Evolutionary conservation across 2,797 vertebrate genomes (phyloP).

Genomic region (Anabacerthia variegaticeps): DNA sequence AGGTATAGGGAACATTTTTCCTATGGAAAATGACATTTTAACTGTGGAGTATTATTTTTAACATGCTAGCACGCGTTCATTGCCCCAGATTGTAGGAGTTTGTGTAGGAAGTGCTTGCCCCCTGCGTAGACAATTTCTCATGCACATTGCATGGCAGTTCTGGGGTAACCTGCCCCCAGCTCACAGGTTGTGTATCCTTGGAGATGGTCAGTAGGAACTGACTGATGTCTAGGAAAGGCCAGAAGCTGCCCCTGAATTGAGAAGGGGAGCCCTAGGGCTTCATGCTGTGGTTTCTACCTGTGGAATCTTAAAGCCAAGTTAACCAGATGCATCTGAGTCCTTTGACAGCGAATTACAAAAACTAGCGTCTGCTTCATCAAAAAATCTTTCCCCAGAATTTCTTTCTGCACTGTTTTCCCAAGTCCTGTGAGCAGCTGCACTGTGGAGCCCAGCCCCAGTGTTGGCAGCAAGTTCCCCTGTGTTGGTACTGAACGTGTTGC

Average conservation of each 20-base stretch:
- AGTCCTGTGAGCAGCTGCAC: not conserved
- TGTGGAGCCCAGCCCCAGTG: not conserved
- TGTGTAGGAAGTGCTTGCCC: slow-evolving; percentile 44
- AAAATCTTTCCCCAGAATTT: not conserved
- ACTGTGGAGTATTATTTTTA: slow-evolving; percentile 39
- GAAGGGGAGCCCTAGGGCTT: not conserved
- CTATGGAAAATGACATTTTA: slow-evolving; percentile 68
- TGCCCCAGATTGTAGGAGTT: not conserved
- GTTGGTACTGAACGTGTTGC: not conserved
- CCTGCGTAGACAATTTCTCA: slow-evolving; percentile 21
- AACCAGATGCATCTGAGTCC: not conserved
- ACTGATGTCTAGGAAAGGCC: not conserved
- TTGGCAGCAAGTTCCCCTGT: not conserved
- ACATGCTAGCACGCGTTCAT: slow-evolving; percentile 4
- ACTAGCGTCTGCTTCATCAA: not conserved
- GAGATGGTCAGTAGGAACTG: not conserved
- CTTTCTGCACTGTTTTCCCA: not conserved
- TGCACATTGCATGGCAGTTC: slow-evolving; percentile 52
- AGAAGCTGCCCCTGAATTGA: not conserved
- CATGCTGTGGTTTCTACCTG: not conserved
- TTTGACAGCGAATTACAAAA: not conserved
- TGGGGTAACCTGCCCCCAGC: not conserved
- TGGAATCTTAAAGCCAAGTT: not conserved
- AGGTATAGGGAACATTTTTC: slow-evolving; percentile 61
- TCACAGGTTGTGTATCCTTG: not conserved